Base-by-base conservation (phyloP, 2,888 invertebrate genomes). In the Ennomos erosarius region DNA sequence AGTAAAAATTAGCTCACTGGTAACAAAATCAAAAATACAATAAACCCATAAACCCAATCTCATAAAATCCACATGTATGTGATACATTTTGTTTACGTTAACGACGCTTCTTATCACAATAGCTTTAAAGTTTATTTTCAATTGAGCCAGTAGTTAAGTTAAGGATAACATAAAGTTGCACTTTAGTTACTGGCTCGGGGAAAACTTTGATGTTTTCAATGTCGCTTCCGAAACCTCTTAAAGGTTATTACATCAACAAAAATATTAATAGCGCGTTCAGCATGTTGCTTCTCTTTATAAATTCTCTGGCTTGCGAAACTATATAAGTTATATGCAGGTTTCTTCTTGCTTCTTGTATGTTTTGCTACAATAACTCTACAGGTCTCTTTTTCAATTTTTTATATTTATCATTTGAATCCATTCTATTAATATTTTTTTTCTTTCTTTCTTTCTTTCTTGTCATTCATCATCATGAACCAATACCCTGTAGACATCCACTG, bases 81-180 rank as follows among this genome's bases (percentile, higher is more conserved):
- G 26, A 26, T 6, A 26, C 26, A 6, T 26, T 26, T 51, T 59
- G 48, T 63, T 64, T 49, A 55, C 69, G 71, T 70, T 67, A 70
- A 74, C 69, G 68, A 74, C 70, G 73, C 74, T 76, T 74, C 71
- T 73, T 66, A 64, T 26, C 26, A 26, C 26, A 4, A 26, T 60
- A 59, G 75, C 76, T 79, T 78, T 76, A 79, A 76, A 79, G 75
- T 76, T 81, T 78, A 74, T 79, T 78, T 75, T 73, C 74, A 69
- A 78, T 80, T 78, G 77, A 73, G 70, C 70, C 63, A 74, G 68
- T 69, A 72, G 74, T 75, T 76, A 78, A 82, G 72, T 82, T 81
- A 73, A 76, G 73, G 76, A 80, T 76, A 81, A 80, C 76, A 82
- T 71, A 70, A 74, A 69, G 70, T 69, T 68, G 65, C 66, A 59